Evolutionary conservation across 2,113 vertebrate species (phyloP).

Genomic region (Rafetus swinhoei): DNA sequence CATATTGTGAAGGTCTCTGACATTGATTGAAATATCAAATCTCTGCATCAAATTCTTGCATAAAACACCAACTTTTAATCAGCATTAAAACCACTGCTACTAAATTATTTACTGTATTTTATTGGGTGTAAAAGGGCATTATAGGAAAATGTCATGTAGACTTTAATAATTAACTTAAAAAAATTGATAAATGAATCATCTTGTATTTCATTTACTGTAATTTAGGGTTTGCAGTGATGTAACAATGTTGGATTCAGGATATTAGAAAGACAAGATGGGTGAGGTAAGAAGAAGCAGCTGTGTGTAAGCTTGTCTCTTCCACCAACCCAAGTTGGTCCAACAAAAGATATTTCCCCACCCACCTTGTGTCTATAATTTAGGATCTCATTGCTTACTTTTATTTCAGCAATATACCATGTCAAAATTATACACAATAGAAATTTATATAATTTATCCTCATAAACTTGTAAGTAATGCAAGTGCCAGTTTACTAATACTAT

Average conservation of each 20-base stretch:
- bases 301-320: too few relatives aligned
- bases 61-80: neutral
- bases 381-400: neutral
- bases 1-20: neutral
- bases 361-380: neutral
- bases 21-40: neutral
- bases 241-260: too few relatives aligned
- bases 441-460: neutral
- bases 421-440: neutral
- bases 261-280: too few relatives aligned
- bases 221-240: too few relatives aligned
- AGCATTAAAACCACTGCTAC: neutral
- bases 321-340: too few relatives aligned
- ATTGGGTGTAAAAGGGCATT: neutral
- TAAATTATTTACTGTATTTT: neutral
- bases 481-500: fast-evolving
- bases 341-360: too few relatives aligned
- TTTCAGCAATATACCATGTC: neutral
- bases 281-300: too few relatives aligned
- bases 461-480: neutral
- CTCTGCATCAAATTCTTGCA: neutral
- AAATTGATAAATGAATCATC: neutral
- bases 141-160: neutral
- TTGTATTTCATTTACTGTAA: neutral
- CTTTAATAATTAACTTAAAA: neutral